Base-by-base conservation (phyloP, 2,113 vertebrate genomes). In the Elgaria multicarinata region DNA sequence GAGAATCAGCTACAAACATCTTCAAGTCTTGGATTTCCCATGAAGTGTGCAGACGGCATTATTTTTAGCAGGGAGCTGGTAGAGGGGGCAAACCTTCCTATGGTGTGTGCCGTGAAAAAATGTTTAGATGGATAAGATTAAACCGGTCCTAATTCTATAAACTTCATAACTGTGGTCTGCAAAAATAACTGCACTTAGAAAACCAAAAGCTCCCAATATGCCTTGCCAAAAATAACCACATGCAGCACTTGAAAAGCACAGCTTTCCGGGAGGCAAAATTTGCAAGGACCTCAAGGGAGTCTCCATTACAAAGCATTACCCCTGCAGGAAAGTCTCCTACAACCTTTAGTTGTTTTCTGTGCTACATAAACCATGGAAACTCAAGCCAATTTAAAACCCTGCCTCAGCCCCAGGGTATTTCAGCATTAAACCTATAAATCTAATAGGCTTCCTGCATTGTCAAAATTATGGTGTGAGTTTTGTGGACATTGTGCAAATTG, bases 141-240 rank as follows among this genome's bases (percentile, higher is more conserved):
- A 93, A 84, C 88, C 50, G 33, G 78, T 83, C 36, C 89, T 90
- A 71, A 89, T 85, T 6, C 92, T 93, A 14, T 53, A 78, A 92
- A 80, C 88, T 94, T 92, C 90, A 87, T 89, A 92, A 91, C 75
- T 86, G 2, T 20, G 24, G 58, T 80, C 80, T 93, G 58, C n/a
- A 93, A 92, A 96, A 95, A 94, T 90, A 94, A 46, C 85, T 88
- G 83, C 24, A 8, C 87, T 93, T 91, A 83, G 91, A 93, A 84
- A 91, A 46, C 79, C 87, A 83, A 95, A 93, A 93, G 89, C 91
- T 90, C 58, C 85, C 93, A 89, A 71, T 86, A 90, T 91, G 44
- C 81, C 12, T 20, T n/a, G 91, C 92, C 95, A 95, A 95, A 94
- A 96, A 95, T 94, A 96, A 93, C 85, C 55, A 7, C 58, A 58